Percentiles rank a stretch among this genome's conserved stretches.
phyloP scores from a whole-genome alignment of 2,113 vertebrate genomes.

The Callospermophilus lateralis region DNA sequence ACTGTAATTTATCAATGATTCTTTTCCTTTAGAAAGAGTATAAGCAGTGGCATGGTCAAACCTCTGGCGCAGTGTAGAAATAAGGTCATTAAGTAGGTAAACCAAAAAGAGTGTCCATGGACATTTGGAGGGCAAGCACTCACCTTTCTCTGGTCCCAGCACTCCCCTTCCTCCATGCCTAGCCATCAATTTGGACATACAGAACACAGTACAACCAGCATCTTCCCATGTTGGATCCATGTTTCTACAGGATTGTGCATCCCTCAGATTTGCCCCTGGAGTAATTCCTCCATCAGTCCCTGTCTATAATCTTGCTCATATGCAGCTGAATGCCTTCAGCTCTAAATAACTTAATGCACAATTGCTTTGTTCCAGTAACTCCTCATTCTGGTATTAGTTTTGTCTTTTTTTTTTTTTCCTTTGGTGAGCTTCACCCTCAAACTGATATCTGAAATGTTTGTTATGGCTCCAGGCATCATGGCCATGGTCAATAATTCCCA shows the following conservation, averaged over 20 bases:
- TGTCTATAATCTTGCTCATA: not conserved
- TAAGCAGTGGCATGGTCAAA: not conserved
- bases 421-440: not conserved
- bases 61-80: not conserved
- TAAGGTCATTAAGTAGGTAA: not conserved
- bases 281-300: not conserved
- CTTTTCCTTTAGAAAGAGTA: slow-evolving; percentile 18
- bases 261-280: not conserved
- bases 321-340: not conserved
- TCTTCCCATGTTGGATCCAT: not conserved
- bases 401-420: not conserved
- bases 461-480: not conserved
- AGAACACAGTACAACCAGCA: not conserved
- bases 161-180: not conserved
- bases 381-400: not conserved
- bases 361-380: not conserved
- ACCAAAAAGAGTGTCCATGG: not conserved
- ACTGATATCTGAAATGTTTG: not conserved
- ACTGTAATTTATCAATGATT: not conserved
- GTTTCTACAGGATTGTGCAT: not conserved
- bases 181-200: not conserved
- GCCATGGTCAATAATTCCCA: slow-evolving; percentile 15
- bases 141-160: not conserved
- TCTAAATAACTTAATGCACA: not conserved
- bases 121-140: not conserved